These are phyloP conservation scores for Hassar affinis DNA, from an alignment of 2,113 vertebrate genomes.

Conservation along the genomic window DNA sequence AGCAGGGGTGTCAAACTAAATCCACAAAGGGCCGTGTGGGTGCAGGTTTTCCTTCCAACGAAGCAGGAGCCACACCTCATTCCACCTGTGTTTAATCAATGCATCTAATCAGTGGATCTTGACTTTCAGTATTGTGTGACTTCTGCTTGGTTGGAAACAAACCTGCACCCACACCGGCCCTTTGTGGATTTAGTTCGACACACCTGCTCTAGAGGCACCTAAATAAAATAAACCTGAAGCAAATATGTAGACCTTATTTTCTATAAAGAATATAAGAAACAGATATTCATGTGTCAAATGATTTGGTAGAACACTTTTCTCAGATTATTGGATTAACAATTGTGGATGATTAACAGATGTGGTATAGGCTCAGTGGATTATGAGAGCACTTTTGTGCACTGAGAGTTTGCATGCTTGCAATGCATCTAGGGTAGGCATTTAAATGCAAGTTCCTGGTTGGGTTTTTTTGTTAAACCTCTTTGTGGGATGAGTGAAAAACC, in stretches of 20 bases:
- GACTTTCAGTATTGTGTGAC: too few species aligned
- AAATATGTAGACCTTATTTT: background rate
- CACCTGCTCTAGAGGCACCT: background rate
- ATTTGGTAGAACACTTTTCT: background rate
- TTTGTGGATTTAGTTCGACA: too few species aligned
- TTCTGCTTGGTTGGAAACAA: too few species aligned
- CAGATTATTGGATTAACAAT: background rate
- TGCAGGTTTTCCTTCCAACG: too few species aligned
- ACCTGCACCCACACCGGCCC: too few species aligned
- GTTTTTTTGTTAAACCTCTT: background rate
- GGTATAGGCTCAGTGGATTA: background rate
- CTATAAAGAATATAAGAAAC: background rate
- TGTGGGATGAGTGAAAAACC: background rate
- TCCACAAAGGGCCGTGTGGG: too few species aligned
- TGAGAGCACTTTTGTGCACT: background rate
- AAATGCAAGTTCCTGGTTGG: background rate
- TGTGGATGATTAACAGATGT: background rate
- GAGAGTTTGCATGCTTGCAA: background rate
- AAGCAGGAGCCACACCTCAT: too few species aligned
- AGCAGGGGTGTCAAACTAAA: too few species aligned
- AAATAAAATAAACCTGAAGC: background rate
- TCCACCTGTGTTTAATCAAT: too few species aligned
- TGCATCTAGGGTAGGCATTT: background rate
- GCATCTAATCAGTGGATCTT: too few species aligned
- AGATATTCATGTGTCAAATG: background rate